These are phyloP conservation scores for Drosophila prolongata DNA, from an alignment of 2,888 invertebrate genomes.

Conservation along the genomic window DNA sequence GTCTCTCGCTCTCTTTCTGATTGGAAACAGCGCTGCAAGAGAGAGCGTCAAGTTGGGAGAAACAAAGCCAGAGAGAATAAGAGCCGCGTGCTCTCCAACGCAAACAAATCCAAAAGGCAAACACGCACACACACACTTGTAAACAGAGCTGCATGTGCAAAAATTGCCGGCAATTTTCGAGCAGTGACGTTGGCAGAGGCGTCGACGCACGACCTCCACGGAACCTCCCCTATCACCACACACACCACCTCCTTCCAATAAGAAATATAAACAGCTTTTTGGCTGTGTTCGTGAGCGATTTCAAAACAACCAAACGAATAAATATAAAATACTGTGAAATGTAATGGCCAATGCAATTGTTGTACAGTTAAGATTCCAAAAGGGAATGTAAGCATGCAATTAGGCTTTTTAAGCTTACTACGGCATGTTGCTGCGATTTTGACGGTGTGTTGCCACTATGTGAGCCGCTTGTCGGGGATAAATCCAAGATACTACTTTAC, in stretches of 20 bases:
- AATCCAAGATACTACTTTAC: too few species aligned
- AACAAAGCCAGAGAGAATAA: constrained; percentile 8
- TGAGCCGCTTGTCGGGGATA: too few species aligned
- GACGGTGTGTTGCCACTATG: too few species aligned
- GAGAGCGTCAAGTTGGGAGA: constrained; percentile 12
- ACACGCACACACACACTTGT: background rate
- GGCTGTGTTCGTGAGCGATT: background rate
- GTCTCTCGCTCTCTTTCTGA: constrained; percentile 15
- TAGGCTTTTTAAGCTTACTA: too few species aligned
- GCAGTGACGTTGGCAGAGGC: constrained; percentile 37
- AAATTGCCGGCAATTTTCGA: constrained; percentile 47
- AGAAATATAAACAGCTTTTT: background rate
- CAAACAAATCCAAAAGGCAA: constrained; percentile 4
- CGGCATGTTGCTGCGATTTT: too few species aligned
- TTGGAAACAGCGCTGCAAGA: constrained; percentile 25
- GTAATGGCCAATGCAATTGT: background rate
- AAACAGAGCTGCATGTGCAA: constrained; percentile 57
- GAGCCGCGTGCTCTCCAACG: constrained; percentile 19
- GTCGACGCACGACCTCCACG: constrained; percentile 42
- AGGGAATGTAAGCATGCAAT: too few species aligned
- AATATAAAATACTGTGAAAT: background rate
- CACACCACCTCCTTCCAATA: background rate
- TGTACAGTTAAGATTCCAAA: background rate
- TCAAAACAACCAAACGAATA: background rate
- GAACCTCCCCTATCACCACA: constrained; percentile 10